Base-by-base conservation (phyloP, 2,888 invertebrate species). In the Eupsilia transversa region DNA sequence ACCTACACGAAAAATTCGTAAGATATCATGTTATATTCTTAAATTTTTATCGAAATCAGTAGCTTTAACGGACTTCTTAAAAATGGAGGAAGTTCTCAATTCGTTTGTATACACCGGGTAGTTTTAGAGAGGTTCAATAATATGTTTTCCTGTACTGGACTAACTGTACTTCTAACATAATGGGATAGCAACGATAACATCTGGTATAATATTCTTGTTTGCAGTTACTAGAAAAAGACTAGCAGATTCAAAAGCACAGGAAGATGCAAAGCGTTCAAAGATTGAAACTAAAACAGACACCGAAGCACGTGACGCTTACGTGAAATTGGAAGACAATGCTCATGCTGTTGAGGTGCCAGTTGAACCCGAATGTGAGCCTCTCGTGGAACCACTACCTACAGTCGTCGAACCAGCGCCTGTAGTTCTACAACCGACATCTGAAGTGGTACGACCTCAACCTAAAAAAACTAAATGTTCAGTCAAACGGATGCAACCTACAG, bases 221-320 rank as follows among this genome's bases (percentile, higher is more conserved):
- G 59, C 82, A 89, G 89, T 72, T 17, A 79, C 89, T 38, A 85
- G 83, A 71, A 89, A 88, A 74, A 84, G 86, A 68, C 66, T 74
- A 68, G 88, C 90, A 0, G 86, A 87, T 72, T 70, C 86, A 10
- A 86, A 82, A 57, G 72, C 69, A 60, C 33, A 75, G n/a, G 64
- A 68, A 64, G 61, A 70, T 70, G 67, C 63, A 14, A 84, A 80
- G 63, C 30, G 30, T 35, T 1, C 38, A 7, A 72, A 79, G 74
- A 35, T 61, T 2, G 73, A 79, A 52, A 0, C 30, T 10, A 17
- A n/a, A 61, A 46, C 12, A 20, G 64, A 52, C 0, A n/a, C 33
- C 9, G 56, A 65, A 46, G 4, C 1, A 30, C 4, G 27, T 14
- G 43, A 59, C 7, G 9, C 35, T 38, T 10, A 46, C 57, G 71